Conservation (phyloP, 1,140 invertebrate species). For the Cataglyphis hispanica region DNA sequence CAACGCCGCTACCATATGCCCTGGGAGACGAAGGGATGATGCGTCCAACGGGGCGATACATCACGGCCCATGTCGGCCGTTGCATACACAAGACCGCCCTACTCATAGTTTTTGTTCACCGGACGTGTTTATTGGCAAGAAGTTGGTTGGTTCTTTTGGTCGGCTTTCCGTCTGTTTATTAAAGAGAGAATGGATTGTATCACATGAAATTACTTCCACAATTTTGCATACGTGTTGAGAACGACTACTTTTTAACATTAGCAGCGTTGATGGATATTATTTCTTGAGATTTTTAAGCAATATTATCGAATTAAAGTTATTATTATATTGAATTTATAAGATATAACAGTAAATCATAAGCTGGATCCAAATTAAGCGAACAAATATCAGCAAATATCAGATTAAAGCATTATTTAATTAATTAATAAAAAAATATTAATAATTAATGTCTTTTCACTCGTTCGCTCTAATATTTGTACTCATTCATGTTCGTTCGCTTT, state of each 20-base stretch:
- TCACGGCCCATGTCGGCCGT: slow-evolving; percentile 62
- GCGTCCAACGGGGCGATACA: slow-evolving; percentile 64
- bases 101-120: slow-evolving; percentile 67
- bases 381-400: too few species aligned
- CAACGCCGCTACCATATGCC: neutral
- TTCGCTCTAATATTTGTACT: too few species aligned
- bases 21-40: slow-evolving; percentile 50
- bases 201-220: neutral
- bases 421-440: too few species aligned
- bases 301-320: neutral
- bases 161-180: slow-evolving; percentile 2
- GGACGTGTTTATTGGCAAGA: slow-evolving; percentile 71
- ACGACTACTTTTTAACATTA: neutral
- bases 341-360: neutral
- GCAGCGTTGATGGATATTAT: neutral
- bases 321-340: too few species aligned
- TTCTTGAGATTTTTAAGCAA: neutral
- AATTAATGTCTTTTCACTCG: too few species aligned
- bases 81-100: slow-evolving; percentile 63
- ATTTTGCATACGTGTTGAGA: neutral
- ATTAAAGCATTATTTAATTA: too few species aligned
- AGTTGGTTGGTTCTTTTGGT: slow-evolving; percentile 15
- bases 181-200: neutral
- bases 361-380: too few species aligned
- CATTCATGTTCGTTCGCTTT: too few species aligned